Conservation (phyloP, 2,888 invertebrate genomes). For the Globia sparganii region DNA sequence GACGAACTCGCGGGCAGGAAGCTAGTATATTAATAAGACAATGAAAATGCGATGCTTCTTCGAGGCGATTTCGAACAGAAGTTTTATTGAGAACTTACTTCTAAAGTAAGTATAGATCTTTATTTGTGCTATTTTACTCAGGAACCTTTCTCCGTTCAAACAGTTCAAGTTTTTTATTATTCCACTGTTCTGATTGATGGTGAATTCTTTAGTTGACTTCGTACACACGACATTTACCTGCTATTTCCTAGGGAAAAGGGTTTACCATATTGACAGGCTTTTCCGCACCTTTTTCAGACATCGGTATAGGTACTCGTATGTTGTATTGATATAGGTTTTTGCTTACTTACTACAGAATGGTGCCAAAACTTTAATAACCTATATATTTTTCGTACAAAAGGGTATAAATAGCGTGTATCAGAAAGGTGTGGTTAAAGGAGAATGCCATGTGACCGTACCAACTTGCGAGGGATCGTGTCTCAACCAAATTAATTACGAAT, state of each 20-base stretch:
- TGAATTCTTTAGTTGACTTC: background rate
- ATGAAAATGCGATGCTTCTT: too few species aligned
- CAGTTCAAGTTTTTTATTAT: background rate
- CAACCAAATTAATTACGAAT: too few species aligned
- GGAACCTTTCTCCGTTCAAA: background rate
- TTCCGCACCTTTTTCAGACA: background rate
- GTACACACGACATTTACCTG: background rate
- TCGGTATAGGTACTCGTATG: background rate
- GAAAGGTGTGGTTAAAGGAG: too few species aligned
- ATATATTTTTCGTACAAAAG: slow-evolving; percentile 4
- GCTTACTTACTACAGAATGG: background rate
- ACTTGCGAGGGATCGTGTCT: too few species aligned
- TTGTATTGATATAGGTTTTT: background rate
- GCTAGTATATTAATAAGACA: too few species aligned
- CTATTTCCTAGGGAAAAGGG: background rate
- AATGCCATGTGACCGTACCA: too few species aligned
- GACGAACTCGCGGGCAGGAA: too few species aligned
- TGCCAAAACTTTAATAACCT: background rate
- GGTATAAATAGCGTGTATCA: too few species aligned
- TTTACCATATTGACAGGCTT: slow-evolving; percentile 9
- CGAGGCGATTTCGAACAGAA: background rate
- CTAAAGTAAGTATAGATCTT: background rate
- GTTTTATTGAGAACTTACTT: too few species aligned
- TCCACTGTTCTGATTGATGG: background rate
- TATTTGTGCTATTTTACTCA: background rate